Percentiles rank a stretch among this genome's conserved stretches.
phyloP scores from a whole-genome alignment of 2,113 vertebrate genomes.

The Gasterosteus nipponicus region DNA sequence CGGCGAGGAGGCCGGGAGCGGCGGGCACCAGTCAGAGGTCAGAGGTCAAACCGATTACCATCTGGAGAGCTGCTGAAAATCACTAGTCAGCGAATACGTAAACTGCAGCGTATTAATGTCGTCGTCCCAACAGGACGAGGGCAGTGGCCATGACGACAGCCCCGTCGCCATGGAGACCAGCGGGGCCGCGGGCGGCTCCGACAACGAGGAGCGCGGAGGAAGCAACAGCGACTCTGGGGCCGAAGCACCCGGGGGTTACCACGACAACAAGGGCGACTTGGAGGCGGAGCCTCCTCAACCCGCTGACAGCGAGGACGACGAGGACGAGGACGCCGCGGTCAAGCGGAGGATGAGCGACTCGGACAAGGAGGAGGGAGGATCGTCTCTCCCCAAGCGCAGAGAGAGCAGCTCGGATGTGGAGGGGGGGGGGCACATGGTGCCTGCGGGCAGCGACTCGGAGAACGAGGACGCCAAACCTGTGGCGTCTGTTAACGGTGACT shows the following conservation, averaged over 20 bases:
- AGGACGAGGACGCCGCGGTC: conserved; percentile 22
- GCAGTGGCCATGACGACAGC: conserved; percentile 85
- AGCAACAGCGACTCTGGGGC: conserved; percentile 68
- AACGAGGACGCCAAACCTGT: conserved; percentile 61
- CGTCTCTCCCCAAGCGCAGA: conserved; percentile 49
- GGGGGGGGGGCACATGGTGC: conserved; percentile 32
- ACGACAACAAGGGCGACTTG: conserved; percentile 55
- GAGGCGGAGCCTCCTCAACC: conserved; percentile 58
- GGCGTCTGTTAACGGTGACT: conserved; percentile 76
- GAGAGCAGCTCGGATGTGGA: conserved; percentile 62
- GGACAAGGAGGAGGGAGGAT: conserved; percentile 60
- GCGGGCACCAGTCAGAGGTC: conserved; percentile 88
- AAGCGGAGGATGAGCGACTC: conserved; percentile 61
- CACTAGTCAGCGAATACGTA: too few species aligned
- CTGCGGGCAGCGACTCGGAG: conserved; percentile 72
- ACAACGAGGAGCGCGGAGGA: conserved; percentile 54
- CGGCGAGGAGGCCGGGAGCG: conserved; percentile 86
- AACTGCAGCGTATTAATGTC: too few species aligned
- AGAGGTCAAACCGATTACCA: neutral
- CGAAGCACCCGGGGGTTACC: conserved; percentile 31
- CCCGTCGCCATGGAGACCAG: conserved; percentile 51
- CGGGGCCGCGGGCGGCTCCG: conserved; percentile 74
- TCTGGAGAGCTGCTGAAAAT: too few species aligned
- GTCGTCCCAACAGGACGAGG: conserved; percentile 83
- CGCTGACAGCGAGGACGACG: conserved; percentile 81